Evolutionary conservation across 2,113 vertebrate species (phyloP), one percentile per base, ranked within the genome.

Genomic region (Hiodon alosoides): DNA sequence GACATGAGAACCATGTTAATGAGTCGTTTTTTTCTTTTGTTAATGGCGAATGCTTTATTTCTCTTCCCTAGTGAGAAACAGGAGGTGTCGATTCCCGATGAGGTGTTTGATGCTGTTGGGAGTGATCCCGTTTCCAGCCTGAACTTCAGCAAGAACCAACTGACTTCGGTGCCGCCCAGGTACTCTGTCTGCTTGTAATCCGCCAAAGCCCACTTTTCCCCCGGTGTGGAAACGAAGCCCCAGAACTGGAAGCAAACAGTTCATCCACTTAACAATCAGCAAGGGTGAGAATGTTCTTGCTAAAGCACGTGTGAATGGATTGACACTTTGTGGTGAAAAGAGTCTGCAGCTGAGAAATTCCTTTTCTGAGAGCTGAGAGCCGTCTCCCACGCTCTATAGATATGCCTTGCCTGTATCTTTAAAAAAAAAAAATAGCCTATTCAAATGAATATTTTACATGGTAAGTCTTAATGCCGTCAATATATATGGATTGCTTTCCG

Each of bases 131-230:
- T 99, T 67, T 65, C 83, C 76, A 90, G 83, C 0, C 66, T 94
- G 66, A 93, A 98, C 87, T 96, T 99, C 87, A 96, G 96, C 90
- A 98, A 92, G 87, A 99, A 99, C 81, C 92, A 92, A 77, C 91
- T 98, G 17, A 89, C 73, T 11, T 85, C 86, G 69, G 65, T 95
- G 46, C 97, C 96, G 5, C 47, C 87, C 1, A 95, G 97, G 96
- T 99, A 90, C 3, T 51, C 11, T 5, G 47, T 13, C 67, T 31
- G 31, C 6, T 46, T 13, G 54, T 16, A 31, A 31, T 31, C 31
- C 31, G 2, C 31, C 31, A 31, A 31, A 31, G 31, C 31, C 31
- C 31, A 61, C 51, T 3, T 52, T 14, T 8, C 62, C 31, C 17
- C 69, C 16, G 6, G 2, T 57, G 54, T 7, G 58, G 31, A 66